Evolutionary conservation across 1,140 invertebrate species (phyloP).

Genomic region (Ectropis grisescens): DNA sequence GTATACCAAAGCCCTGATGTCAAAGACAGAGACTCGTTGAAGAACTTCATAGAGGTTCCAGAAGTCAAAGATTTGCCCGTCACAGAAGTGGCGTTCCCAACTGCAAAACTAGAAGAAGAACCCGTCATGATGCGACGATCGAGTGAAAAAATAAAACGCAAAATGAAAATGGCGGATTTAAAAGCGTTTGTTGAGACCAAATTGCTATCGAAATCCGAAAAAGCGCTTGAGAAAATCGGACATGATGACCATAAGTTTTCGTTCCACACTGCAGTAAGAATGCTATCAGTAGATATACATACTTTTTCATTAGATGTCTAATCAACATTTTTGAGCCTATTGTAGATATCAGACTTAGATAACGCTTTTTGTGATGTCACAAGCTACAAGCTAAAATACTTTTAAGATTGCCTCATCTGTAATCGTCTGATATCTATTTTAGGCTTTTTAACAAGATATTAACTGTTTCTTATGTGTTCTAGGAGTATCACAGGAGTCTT

Average conservation of each 20-base stretch:
- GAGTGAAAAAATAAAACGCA: conserved; percentile 85
- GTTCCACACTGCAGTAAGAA: conserved; percentile 64
- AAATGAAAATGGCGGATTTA: conserved; percentile 92
- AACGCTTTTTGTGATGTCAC: too few species aligned
- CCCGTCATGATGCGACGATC: conserved; percentile 73
- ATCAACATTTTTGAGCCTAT: too few species aligned
- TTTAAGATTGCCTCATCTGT: too few species aligned
- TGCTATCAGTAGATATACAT: conserved; percentile 64
- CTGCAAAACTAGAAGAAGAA: conserved; percentile 68
- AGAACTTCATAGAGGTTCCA: conserved; percentile 83
- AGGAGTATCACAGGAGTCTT: conserved; percentile 85
- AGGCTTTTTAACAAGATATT: too few species aligned
- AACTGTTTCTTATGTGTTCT: too few species aligned
- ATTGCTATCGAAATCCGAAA: conserved; percentile 90
- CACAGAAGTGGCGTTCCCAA: conserved; percentile 56
- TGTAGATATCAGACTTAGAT: too few species aligned
- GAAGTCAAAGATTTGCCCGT: conserved; percentile 75
- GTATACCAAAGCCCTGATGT: conserved; percentile 83
- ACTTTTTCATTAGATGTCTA: too few species aligned
- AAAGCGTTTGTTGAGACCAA: conserved; percentile 93
- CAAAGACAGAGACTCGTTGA: conserved; percentile 76
- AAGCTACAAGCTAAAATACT: too few species aligned
- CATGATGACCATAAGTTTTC: conserved; percentile 74
- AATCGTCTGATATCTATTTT: too few species aligned
- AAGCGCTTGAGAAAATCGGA: conserved; percentile 90